Evolutionary conservation across 2,797 vertebrate genomes (phyloP).

Genomic region (Intellagama lesueurii): DNA sequence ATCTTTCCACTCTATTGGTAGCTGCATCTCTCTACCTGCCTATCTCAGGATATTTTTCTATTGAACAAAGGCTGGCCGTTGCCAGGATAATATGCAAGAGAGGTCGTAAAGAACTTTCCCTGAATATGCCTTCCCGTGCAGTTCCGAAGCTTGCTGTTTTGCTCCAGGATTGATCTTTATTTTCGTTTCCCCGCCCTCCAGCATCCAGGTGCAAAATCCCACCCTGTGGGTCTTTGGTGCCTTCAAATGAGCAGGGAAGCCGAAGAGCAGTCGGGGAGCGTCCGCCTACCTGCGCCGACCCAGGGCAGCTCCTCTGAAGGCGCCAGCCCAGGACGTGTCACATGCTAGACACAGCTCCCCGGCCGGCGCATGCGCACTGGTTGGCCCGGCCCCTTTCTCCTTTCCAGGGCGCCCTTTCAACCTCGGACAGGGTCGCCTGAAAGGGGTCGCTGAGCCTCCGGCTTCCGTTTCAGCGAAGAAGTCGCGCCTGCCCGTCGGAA

Average conservation of each 20-base stretch:
- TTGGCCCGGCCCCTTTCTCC: not conserved
- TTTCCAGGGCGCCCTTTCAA: not conserved
- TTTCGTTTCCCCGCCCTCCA: no score
- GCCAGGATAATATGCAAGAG: not conserved
- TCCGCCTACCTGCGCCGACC: fast-evolving
- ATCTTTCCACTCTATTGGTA: no score
- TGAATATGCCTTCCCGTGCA: not conserved
- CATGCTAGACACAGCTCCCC: no score
- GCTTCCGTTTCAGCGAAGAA: not conserved
- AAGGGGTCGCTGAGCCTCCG: not conserved
- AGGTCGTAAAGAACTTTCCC: not conserved
- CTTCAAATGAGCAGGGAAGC: not conserved
- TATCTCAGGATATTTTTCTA: no score
- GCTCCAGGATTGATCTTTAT: no score
- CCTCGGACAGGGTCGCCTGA: not conserved
- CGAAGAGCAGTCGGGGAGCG: not conserved
- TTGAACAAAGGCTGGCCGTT: no score
- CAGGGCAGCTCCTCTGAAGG: not conserved
- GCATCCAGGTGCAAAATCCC: no score
- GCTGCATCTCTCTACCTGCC: no score
- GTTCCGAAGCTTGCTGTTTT: not conserved
- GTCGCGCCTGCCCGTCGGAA: no score
- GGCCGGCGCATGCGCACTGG: not conserved
- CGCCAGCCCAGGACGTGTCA: not conserved
- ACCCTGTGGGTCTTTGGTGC: not conserved